phyloP scores from a whole-genome alignment of 2,797 vertebrate species.

The Astyanax mexicanus region DNA sequence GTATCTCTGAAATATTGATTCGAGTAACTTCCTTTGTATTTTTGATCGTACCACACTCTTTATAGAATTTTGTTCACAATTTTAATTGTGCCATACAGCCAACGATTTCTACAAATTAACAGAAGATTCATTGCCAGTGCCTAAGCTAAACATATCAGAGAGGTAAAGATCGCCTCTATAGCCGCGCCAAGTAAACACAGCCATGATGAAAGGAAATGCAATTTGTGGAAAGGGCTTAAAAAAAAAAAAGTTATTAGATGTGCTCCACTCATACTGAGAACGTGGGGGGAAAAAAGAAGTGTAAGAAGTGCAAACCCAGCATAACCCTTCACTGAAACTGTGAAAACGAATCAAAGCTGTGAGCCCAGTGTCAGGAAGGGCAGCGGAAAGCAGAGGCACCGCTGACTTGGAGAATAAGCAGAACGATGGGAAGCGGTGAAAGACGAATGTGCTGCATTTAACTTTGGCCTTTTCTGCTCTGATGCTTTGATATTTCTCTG shows the following conservation, averaged over 20 bases:
- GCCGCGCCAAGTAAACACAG: conserved; percentile 16
- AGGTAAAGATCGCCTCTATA: conserved; percentile 24
- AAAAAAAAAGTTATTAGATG: conserved; percentile 27
- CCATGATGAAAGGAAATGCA: conserved; percentile 7
- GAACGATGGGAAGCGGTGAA: conserved; percentile 21
- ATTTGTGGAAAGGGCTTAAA: conserved; percentile 7
- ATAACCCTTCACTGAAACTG: conserved; percentile 18
- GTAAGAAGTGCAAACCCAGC: conserved; percentile 14
- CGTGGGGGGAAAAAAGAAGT: neutral
- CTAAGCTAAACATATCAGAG: neutral
- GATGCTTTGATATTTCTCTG: conserved; percentile 59
- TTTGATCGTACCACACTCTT: neutral
- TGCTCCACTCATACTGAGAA: conserved; percentile 3
- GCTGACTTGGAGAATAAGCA: neutral
- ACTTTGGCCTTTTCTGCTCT: conserved; percentile 42
- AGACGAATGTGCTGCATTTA: conserved; percentile 47
- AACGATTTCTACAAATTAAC: conserved; percentile 4
- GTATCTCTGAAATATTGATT: neutral
- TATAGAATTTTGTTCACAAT: neutral
- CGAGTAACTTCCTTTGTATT: neutral
- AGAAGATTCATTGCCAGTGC: conserved; percentile 17
- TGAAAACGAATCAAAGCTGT: conserved; percentile 23
- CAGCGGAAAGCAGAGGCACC: conserved; percentile 15
- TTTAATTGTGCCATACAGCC: neutral
- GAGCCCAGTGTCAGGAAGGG: conserved; percentile 1